Conservation (phyloP, 2,888 invertebrate genomes). For the Caenorhabditis becei region DNA sequence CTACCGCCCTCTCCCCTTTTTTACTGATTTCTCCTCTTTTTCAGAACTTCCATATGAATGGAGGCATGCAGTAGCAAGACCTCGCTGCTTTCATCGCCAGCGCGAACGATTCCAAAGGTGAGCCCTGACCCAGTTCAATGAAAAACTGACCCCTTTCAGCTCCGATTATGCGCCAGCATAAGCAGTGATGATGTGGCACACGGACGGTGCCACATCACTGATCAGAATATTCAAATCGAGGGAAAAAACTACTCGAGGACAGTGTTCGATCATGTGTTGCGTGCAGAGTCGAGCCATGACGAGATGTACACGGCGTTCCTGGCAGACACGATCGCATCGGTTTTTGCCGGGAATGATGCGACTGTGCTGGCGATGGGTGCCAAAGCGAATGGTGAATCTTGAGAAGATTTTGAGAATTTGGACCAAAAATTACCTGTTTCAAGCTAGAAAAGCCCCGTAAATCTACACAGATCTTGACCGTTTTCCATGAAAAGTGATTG, state of each 20-base stretch:
- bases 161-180: constrained; percentile 58
- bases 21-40: constrained; percentile 5
- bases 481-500: too few relatives aligned
- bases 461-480: too few relatives aligned
- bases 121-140: background rate
- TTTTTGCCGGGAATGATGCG: constrained; percentile 83
- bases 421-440: background rate
- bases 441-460: background rate
- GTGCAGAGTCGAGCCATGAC: constrained; percentile 84
- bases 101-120: constrained; percentile 59
- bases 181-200: constrained; percentile 55
- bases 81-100: constrained; percentile 45
- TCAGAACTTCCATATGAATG: constrained; percentile 56
- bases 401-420: background rate
- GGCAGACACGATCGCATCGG: constrained; percentile 93
- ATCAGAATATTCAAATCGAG: constrained; percentile 51
- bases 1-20: constrained; percentile 12
- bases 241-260: constrained; percentile 61
- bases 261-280: constrained; percentile 71
- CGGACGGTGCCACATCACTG: constrained; percentile 41
- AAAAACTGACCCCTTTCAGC: constrained; percentile 43
- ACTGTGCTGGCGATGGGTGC: constrained; percentile 83
- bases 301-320: constrained; percentile 93
- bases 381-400: constrained; percentile 58
- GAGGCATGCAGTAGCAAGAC: constrained; percentile 58